These are phyloP conservation scores for Myopa tessellatipennis DNA, from an alignment of 2,888 invertebrate genomes.

Conservation along the genomic window DNA sequence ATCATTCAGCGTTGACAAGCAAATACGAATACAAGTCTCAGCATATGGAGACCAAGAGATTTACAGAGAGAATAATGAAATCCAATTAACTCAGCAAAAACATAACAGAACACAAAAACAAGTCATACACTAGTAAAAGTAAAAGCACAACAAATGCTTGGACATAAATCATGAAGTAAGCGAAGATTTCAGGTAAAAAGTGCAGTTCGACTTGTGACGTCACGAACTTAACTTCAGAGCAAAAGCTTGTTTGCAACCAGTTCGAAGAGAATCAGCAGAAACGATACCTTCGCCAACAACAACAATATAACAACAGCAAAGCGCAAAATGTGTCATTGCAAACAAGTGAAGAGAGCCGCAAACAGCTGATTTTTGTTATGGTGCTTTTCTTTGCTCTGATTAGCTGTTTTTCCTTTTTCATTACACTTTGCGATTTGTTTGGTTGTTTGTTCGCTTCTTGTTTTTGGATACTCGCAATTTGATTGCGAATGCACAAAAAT, in stretches of 20 bases:
- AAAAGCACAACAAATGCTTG: background rate
- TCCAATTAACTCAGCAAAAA: background rate
- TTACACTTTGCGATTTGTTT: background rate
- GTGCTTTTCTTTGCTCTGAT: background rate
- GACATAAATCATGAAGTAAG: background rate
- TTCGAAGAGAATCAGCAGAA: slow-evolving; percentile 4
- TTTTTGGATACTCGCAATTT: no score
- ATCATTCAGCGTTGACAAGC: slow-evolving; percentile 14
- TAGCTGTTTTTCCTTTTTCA: slow-evolving; percentile 19
- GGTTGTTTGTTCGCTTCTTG: background rate
- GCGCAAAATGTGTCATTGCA: background rate
- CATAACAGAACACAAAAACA: background rate
- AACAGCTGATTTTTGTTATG: slow-evolving; percentile 49
- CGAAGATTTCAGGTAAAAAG: background rate
- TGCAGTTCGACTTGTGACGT: background rate
- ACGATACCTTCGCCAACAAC: slow-evolving; percentile 10
- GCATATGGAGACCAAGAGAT: background rate
- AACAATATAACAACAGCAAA: background rate
- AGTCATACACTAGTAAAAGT: background rate
- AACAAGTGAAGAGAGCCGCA: slow-evolving; percentile 11
- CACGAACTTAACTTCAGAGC: slow-evolving; percentile 1
- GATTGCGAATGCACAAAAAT: no score
- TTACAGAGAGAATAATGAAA: background rate
- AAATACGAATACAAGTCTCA: background rate
- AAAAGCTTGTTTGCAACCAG: slow-evolving; percentile 22